Evolutionary conservation across 2,888 invertebrate species (phyloP), one percentile per base, ranked within the genome.

Genomic region (Melanargia galathea): DNA sequence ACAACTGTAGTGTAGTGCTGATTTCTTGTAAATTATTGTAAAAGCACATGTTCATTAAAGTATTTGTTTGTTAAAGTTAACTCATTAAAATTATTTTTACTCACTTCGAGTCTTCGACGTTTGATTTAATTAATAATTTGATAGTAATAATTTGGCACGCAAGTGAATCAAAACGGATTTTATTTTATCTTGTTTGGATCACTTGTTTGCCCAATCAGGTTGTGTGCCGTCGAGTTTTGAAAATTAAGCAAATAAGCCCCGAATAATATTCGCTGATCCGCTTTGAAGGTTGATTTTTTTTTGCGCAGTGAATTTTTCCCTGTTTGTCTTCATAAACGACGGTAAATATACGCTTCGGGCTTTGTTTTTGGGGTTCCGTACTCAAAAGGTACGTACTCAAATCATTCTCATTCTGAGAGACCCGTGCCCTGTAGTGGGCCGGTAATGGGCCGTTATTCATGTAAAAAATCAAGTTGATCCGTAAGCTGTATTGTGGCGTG

Each of bases 121-220:
- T n/a, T n/a, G n/a, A n/a, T n/a, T n/a, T n/a, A n/a, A n/a, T n/a
- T n/a, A n/a, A n/a, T n/a, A 30, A 30, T 46, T 57, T 57, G 46
- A 57, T 20, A 20, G 45, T 7, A 57, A 45, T 30, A 57, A 46
- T 46, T 45, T 57, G 20, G 51, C 38, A 60, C 20, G n/a, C 43
- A 51, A 57, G 43, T 54, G 57, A 66, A 63, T 61, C 48, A 62
- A 66, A 57, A 33, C 33, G 38, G 61, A 55, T 63, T 63, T 60
- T 49, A 54, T 57, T 64, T 60, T 26, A 45, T 40, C 60, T 55
- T 55, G 54, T 64, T 60, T 56, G 64, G 56, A 49, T n/a, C 30
- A 40, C 24, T 35, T 66, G 63, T 60, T 61, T 66, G 61, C 54
- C 58, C 63, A 63, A 66, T 58, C 63, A 66, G 57, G 35, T 45